Evolutionary conservation across 2,797 vertebrate species (phyloP).

Genomic region (Coilia nasus): DNA sequence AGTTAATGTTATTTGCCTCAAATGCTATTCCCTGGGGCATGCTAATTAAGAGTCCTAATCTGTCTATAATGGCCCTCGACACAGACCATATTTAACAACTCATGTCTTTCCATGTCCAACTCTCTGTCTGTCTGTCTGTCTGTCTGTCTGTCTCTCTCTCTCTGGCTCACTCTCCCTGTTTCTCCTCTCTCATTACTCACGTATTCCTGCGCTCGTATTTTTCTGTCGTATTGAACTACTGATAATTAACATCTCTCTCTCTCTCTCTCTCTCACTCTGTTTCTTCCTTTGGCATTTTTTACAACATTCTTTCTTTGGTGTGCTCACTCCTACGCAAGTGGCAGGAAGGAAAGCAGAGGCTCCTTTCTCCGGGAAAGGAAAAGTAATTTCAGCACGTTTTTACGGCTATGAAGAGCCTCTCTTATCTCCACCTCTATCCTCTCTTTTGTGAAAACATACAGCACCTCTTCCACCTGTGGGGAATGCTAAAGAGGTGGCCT

Average conservation of each 20-base stretch:
- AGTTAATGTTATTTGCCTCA: neutral
- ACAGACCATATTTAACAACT: neutral
- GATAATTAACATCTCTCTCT: neutral
- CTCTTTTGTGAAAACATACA: neutral
- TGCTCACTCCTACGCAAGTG: constrained; percentile 42
- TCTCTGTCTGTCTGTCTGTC: neutral
- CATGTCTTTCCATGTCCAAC: neutral
- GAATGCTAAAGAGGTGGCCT: neutral
- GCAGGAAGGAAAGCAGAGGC: neutral
- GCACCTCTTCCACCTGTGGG: neutral
- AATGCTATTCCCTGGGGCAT: neutral
- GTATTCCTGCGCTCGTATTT: neutral
- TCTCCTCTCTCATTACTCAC: neutral
- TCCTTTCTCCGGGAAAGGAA: neutral
- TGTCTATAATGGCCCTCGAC: neutral
- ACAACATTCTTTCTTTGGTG: constrained; percentile 29
- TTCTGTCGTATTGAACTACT: neutral
- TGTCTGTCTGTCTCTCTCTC: too few relatives aligned
- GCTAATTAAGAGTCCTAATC: constrained; percentile 11
- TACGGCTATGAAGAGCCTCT: neutral
- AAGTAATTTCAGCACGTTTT: neutral
- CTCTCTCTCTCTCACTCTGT: neutral
- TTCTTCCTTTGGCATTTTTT: constrained; percentile 26
- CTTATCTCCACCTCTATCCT: neutral
- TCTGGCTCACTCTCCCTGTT: too few relatives aligned